Evolutionary conservation across 2,888 invertebrate species (phyloP).

Genomic region (Chirona hameri): DNA sequence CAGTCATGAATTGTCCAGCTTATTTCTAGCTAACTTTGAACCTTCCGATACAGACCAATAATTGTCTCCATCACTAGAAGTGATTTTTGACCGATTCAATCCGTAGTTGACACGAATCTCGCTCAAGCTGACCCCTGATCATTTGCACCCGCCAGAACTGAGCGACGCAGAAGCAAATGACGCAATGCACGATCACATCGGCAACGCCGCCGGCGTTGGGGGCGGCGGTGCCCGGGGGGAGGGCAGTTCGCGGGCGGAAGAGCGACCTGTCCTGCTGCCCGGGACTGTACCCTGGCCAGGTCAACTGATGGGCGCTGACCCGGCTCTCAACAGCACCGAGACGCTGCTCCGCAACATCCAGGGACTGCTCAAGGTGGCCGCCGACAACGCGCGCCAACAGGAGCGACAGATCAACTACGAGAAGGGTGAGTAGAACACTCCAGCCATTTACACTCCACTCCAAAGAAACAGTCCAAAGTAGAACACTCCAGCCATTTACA

Average conservation of each 20-base stretch:
- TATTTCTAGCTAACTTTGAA: too few relatives aligned
- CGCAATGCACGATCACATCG: slow-evolving; percentile 61
- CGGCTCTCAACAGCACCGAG: slow-evolving; percentile 73
- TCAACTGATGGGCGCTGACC: slow-evolving; percentile 34
- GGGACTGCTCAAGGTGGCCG: slow-evolving; percentile 93
- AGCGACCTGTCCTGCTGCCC: slow-evolving; percentile 5
- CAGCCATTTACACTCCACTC: too few relatives aligned
- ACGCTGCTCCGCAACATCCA: slow-evolving; percentile 92
- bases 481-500: too few relatives aligned
- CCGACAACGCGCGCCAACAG: slow-evolving; percentile 93
- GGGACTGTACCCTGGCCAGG: background rate
- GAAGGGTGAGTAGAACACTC: slow-evolving; percentile 70
- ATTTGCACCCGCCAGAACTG: slow-evolving; percentile 55
- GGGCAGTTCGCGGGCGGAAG: slow-evolving; percentile 13
- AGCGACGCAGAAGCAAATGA: slow-evolving; percentile 61
- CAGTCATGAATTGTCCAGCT: too few relatives aligned
- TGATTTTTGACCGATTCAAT: too few relatives aligned
- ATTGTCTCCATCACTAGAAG: too few relatives aligned
- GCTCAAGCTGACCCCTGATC: too few relatives aligned
- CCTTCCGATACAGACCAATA: too few relatives aligned
- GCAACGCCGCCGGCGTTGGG: slow-evolving; percentile 55
- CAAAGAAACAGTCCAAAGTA: too few relatives aligned
- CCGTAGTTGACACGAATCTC: too few relatives aligned
- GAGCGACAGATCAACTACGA: slow-evolving; percentile 94
- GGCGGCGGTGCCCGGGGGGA: slow-evolving; percentile 46